Percentiles rank a stretch among this genome's conserved stretches.
Conservation (phyloP, 2,888 invertebrate species). For the Phaedon cochleariae region DNA sequence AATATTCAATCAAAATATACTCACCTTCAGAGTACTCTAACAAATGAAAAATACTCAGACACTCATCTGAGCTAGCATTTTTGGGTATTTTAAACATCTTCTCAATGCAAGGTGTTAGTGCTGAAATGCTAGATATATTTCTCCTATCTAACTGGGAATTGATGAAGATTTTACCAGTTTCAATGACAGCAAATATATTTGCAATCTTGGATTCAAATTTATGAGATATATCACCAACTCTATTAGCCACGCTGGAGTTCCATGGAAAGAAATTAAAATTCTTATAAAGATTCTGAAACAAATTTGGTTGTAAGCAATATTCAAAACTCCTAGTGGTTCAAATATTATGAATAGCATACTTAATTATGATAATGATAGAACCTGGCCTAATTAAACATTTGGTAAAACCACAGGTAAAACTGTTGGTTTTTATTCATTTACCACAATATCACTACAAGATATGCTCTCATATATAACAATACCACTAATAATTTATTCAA, state of each 20-base stretch:
- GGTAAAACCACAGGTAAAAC: too few species aligned
- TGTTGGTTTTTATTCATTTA: too few species aligned
- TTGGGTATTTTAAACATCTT: slow-evolving; percentile 20
- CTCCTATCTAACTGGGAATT: slow-evolving; percentile 44
- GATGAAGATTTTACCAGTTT: slow-evolving; percentile 51
- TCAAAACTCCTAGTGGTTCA: neutral
- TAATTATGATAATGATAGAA: too few species aligned
- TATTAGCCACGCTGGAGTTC: slow-evolving; percentile 50
- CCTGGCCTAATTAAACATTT: too few species aligned
- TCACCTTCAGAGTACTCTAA: slow-evolving; percentile 12
- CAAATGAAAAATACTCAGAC: neutral
- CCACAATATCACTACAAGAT: too few species aligned
- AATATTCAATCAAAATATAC: neutral
- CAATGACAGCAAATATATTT: slow-evolving; percentile 53
- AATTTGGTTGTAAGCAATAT: neutral
- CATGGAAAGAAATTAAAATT: slow-evolving; percentile 54
- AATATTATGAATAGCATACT: too few species aligned
- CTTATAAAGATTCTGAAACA: slow-evolving; percentile 56
- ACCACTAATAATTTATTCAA: too few species aligned
- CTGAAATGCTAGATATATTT: slow-evolving; percentile 31
- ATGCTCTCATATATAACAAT: too few species aligned
- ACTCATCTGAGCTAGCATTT: neutral
- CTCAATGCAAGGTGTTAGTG: slow-evolving; percentile 23
- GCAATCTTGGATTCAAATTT: slow-evolving; percentile 49
- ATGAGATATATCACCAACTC: slow-evolving; percentile 51